Percentiles rank a stretch among this genome's conserved stretches.
Evolutionary conservation across 2,113 vertebrate genomes (phyloP).

Genomic region (Tichodroma muraria): DNA sequence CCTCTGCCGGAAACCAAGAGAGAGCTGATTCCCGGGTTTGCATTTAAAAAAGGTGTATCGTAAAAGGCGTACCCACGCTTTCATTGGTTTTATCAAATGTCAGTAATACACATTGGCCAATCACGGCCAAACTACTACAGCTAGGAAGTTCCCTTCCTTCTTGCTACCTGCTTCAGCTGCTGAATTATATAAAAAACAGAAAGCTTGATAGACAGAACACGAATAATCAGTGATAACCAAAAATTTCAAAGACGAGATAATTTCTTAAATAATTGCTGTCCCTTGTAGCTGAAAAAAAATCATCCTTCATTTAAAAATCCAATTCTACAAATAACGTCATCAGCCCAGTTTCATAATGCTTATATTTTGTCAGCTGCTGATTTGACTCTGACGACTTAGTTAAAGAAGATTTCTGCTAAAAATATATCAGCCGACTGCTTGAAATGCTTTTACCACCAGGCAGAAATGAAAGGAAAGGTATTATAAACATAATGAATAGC

Average conservation of each 20-base stretch:
- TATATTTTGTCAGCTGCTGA: slow-evolving; percentile 27
- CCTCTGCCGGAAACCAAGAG: too few relatives aligned
- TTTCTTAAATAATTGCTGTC: not conserved
- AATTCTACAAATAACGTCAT: not conserved
- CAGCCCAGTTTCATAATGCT: not conserved
- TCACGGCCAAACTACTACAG: too few relatives aligned
- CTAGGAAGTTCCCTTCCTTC: not conserved
- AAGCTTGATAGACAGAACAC: not conserved
- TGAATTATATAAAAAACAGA: not conserved
- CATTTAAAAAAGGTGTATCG: too few relatives aligned
- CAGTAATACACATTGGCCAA: too few relatives aligned
- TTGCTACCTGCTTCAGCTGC: not conserved
- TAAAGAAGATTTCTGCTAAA: slow-evolving; percentile 40
- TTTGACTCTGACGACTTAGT: not conserved
- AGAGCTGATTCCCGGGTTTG: too few relatives aligned
- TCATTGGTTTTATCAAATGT: too few relatives aligned
- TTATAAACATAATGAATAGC: not conserved
- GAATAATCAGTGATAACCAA: not conserved
- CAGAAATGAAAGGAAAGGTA: not conserved
- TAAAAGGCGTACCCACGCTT: too few relatives aligned
- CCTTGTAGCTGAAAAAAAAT: not conserved
- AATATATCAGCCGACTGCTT: not conserved
- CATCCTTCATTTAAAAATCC: not conserved
- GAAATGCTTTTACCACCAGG: not conserved
- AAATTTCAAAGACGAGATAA: not conserved